phyloP scores from a whole-genome alignment of 2,888 invertebrate genomes.

The Eristalinus aeneus region DNA sequence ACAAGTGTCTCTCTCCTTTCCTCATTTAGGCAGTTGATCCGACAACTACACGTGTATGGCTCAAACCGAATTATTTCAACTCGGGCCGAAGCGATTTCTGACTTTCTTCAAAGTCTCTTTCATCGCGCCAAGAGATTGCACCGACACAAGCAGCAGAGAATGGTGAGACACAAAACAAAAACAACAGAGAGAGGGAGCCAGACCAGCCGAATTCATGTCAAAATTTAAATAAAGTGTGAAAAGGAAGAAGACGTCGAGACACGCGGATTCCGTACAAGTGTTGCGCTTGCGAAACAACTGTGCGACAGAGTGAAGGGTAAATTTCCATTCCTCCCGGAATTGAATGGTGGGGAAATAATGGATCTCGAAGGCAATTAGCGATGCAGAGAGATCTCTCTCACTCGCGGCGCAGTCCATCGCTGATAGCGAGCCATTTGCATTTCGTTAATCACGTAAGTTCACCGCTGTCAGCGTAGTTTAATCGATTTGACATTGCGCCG shows the following conservation, averaged over 20 bases:
- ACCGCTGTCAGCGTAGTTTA: conserved; percentile 55
- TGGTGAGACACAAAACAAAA: conserved; percentile 1
- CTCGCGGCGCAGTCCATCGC: conserved; percentile 43
- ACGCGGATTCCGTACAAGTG: conserved; percentile 53
- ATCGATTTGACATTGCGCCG: conserved; percentile 63
- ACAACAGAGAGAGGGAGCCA: neutral
- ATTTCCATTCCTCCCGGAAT: conserved; percentile 9
- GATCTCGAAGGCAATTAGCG: conserved; percentile 51
- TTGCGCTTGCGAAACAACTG: conserved; percentile 48
- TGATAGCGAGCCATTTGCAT: conserved; percentile 63
- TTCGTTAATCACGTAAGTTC: conserved; percentile 62
- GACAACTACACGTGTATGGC: conserved; percentile 21
- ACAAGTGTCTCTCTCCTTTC: neutral
- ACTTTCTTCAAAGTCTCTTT: conserved; percentile 53
- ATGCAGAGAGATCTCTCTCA: neutral
- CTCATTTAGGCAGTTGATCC: neutral
- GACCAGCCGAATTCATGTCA: conserved; percentile 61
- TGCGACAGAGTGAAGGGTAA: conserved; percentile 16
- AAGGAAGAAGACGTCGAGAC: conserved; percentile 61
- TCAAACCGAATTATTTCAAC: conserved; percentile 44
- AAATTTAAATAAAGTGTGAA: conserved; percentile 70
- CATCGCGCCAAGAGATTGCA: conserved; percentile 38
- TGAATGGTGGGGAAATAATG: conserved; percentile 27
- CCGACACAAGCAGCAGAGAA: conserved; percentile 24
- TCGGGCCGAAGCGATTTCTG: conserved; percentile 35